Evolutionary conservation across 2,888 invertebrate genomes (phyloP).

Genomic region (Caenorhabditis imperialis): DNA sequence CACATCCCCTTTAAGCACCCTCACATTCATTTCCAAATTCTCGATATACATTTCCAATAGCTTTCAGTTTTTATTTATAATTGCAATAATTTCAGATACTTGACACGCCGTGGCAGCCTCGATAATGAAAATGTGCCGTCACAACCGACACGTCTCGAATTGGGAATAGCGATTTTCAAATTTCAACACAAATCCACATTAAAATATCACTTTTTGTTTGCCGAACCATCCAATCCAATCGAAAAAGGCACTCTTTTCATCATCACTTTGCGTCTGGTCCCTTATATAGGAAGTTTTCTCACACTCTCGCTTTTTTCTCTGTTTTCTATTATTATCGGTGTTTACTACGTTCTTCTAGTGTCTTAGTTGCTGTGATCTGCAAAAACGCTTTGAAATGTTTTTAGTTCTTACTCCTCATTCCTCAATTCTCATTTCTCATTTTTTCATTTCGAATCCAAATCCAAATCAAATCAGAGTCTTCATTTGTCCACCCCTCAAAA

Average conservation of each 20-base stretch:
- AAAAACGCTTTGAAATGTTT: background rate
- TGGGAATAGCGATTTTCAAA: slow-evolving; percentile 17
- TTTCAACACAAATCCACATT: too few relatives aligned
- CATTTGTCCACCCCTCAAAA: slow-evolving; percentile 2
- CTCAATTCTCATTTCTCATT: background rate
- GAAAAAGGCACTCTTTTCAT: background rate
- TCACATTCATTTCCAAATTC: too few relatives aligned
- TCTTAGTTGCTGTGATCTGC: slow-evolving; percentile 41
- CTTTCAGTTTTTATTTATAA: too few relatives aligned
- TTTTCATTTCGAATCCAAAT: slow-evolving; percentile 11
- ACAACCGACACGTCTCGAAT: slow-evolving; percentile 29
- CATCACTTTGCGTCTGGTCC: slow-evolving; percentile 18
- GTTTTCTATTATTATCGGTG: slow-evolving; percentile 22
- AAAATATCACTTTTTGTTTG: slow-evolving; percentile 4
- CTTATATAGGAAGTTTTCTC: background rate
- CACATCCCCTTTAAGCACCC: too few relatives aligned
- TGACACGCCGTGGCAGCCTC: slow-evolving; percentile 24
- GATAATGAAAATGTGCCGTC: background rate
- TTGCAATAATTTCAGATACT: slow-evolving; percentile 39
- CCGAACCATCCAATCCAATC: too few relatives aligned
- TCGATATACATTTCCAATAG: too few relatives aligned
- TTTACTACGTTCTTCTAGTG: slow-evolving; percentile 12
- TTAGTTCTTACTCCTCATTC: background rate
- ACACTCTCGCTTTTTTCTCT: slow-evolving; percentile 12
- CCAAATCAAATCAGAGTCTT: slow-evolving; percentile 27